Conservation (phyloP, 2,888 invertebrate species). For the Dermolepida albohirtum region DNA sequence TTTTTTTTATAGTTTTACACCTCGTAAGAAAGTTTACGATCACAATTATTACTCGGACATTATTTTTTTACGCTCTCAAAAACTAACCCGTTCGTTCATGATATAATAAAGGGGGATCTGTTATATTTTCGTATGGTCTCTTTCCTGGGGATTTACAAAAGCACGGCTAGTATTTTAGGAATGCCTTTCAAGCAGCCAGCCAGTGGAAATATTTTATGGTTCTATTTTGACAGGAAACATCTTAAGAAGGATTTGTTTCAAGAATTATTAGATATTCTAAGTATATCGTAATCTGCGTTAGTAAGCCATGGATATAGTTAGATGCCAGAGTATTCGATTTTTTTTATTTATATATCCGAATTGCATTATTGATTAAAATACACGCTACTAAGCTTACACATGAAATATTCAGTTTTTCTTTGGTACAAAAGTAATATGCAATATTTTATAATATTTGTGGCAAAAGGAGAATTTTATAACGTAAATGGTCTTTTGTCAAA, state of each 20-base stretch:
- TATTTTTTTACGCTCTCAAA: background rate
- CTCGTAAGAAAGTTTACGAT: constrained; percentile 17
- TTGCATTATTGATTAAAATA: too few relatives aligned
- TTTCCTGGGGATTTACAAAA: constrained; percentile 14
- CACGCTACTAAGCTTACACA: too few relatives aligned
- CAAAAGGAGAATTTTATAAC: too few relatives aligned
- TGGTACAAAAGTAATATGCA: too few relatives aligned
- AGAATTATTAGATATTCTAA: constrained; percentile 27
- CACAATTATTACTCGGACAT: constrained; percentile 17
- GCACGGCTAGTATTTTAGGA: constrained; percentile 26
- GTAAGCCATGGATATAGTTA: background rate
- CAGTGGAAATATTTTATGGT: constrained; percentile 15
- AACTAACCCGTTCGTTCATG: too few relatives aligned
- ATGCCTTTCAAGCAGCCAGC: constrained; percentile 23
- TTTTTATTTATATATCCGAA: background rate
- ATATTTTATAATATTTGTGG: too few relatives aligned
- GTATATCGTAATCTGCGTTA: constrained; percentile 18
- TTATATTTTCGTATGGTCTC: constrained; percentile 10
- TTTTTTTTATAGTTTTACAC: constrained; percentile 20
- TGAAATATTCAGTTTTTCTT: too few relatives aligned
- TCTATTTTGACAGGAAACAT: constrained; percentile 29
- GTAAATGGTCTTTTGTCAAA: too few relatives aligned
- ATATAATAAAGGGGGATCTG: too few relatives aligned
- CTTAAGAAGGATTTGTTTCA: constrained; percentile 23
- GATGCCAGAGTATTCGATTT: background rate